A percentile compares a stretch with the other conserved stretches of the same genome.
Evolutionary conservation across 2,797 vertebrate species (phyloP).

Genomic region (Ptychadena robeensis): DNA sequence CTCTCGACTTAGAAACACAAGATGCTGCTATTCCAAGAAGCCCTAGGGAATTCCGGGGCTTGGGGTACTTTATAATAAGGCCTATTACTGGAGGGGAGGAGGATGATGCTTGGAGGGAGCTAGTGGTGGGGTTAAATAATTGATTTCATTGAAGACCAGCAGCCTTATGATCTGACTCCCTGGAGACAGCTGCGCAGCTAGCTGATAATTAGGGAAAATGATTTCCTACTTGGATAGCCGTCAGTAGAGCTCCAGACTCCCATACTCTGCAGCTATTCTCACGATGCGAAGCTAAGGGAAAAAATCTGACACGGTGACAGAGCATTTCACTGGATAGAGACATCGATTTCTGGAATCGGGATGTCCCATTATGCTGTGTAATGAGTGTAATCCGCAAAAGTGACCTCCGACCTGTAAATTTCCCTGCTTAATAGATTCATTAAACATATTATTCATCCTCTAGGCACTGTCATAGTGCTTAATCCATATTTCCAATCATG

Average conservation of each 20-base stretch:
- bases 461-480: not conserved
- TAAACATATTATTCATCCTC: not conserved
- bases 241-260: slow-evolving; percentile 42
- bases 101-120: slow-evolving; percentile 49
- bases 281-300: not conserved
- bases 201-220: slow-evolving; percentile 59
- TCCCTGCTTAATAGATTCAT: slow-evolving; percentile 17
- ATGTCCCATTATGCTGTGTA: slow-evolving; percentile 37
- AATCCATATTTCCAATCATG: not conserved
- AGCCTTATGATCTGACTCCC: slow-evolving; percentile 59
- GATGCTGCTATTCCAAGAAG: slow-evolving; percentile 44
- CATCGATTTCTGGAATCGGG: slow-evolving; percentile 34
- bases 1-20: slow-evolving; percentile 46
- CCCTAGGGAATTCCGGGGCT: slow-evolving; percentile 45
- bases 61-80: slow-evolving; percentile 58
- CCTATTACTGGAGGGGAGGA: slow-evolving; percentile 55
- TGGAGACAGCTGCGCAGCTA: slow-evolving; percentile 49
- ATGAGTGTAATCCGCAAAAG: slow-evolving; percentile 39
- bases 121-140: slow-evolving; percentile 60
- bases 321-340: slow-evolving; percentile 33
- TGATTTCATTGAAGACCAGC: slow-evolving; percentile 60
- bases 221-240: slow-evolving; percentile 45
- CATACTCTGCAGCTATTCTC: slow-evolving; percentile 29
- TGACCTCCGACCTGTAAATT: slow-evolving; percentile 22
- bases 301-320: slow-evolving; percentile 31